Conservation (phyloP, 2,888 invertebrate genomes). For the Cryptophagus acutangulus region DNA sequence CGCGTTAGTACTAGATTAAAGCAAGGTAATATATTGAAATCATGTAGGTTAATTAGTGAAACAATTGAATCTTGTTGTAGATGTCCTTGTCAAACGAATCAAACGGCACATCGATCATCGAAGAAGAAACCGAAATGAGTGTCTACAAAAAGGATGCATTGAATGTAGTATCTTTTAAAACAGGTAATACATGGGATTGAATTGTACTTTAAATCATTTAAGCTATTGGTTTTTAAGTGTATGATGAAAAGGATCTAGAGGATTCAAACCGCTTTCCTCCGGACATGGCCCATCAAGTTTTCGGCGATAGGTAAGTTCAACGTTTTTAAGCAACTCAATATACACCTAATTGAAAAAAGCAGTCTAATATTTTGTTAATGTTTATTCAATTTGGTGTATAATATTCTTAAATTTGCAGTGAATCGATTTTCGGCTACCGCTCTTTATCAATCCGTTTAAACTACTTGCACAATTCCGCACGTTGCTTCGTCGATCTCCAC, state of each 20-base stretch:
- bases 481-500: slow-evolving; percentile 70
- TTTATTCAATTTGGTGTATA: slow-evolving; percentile 38
- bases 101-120: no score
- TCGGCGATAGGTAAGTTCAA: slow-evolving; percentile 62
- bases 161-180: slow-evolving; percentile 29
- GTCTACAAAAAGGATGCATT: slow-evolving; percentile 30
- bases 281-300: slow-evolving; percentile 90
- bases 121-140: slow-evolving; percentile 27
- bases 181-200: slow-evolving; percentile 19
- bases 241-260: slow-evolving; percentile 25
- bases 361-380: slow-evolving; percentile 23
- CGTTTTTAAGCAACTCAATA: slow-evolving; percentile 1
- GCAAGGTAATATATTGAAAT: no score
- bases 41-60: no score
- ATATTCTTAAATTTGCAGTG: slow-evolving; percentile 46
- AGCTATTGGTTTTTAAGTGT: no score
- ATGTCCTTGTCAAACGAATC: no score
- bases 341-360: no score
- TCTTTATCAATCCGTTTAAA: slow-evolving; percentile 56
- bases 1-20: no score
- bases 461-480: slow-evolving; percentile 37
- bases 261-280: no score
- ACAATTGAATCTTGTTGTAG: no score
- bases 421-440: slow-evolving; percentile 91
- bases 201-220: slow-evolving; percentile 9